Base-by-base conservation (phyloP, 2,113 vertebrate genomes). In the Okapia johnstoni region DNA sequence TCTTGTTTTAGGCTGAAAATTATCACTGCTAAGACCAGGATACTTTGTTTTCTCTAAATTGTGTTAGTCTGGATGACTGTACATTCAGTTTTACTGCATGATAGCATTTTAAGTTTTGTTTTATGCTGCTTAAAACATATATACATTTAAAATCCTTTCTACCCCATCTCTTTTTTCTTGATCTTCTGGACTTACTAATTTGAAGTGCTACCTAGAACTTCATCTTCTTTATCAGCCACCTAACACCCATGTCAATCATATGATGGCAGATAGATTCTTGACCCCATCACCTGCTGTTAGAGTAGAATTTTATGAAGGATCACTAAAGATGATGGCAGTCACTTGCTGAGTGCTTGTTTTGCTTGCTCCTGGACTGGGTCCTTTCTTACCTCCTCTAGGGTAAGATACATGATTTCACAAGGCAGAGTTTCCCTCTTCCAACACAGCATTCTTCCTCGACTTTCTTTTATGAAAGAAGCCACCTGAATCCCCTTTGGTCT, bases 1-100 rank as follows among this genome's bases (percentile, higher is more conserved):
- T 96, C 93, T 61, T 96, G 61, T 96, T 97, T 96, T n/a, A 79
- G 86, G 84, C 94, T 97, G 95, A 97, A 90, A 96, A 92, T 90
- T 88, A 81, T 87, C 97, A 81, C 76, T 86, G 66, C 90, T 93
- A 58, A 96, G 96, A 84, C 91, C 85, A 89, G 88, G 86, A 88
- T 43, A 57, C 80, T 61, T 81, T 57, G 54, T 94, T 86, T 94
- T 48, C 79, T 93, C 87, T 81, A 30, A 63, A 76, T 17, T 61
- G 13, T 77, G 76, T 61, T 52, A 11, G n/a, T 61, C 55, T 91
- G 46, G 55, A 8, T 55, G 88, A 77, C 28, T 85, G 61, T 79
- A 36, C 84, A 26, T 94, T 93, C 79, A 80, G 81, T 94, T 86
- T 97, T 77, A 92, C 26, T 92, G 92, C 94, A 95, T 83, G 90